Percentiles rank a stretch among this genome's conserved stretches.
These are phyloP conservation scores for Gambusia holbrooki DNA, from an alignment of 2,113 vertebrate species.

Conservation along the genomic window DNA sequence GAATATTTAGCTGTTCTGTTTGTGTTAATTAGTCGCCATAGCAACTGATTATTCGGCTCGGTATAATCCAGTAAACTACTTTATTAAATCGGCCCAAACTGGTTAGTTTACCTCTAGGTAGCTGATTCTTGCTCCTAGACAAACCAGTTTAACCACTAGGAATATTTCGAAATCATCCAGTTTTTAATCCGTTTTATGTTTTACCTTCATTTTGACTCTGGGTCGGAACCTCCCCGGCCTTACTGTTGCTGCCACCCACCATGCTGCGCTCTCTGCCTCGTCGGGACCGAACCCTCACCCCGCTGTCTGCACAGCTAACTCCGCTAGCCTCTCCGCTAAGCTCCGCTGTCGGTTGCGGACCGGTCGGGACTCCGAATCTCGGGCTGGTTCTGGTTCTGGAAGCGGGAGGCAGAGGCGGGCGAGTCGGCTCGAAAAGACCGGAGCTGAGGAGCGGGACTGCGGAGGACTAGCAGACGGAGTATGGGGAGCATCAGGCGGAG, in stretches of 20 bases:
- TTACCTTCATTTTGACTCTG: conserved; percentile 73
- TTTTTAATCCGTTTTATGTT: neutral
- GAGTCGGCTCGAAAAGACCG: neutral
- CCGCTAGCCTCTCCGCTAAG: conserved; percentile 38
- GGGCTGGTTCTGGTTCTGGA: neutral
- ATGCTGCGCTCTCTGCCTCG: conserved; percentile 55
- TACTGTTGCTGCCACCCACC: conserved; percentile 53
- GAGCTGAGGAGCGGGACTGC: neutral
- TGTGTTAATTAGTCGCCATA: neutral
- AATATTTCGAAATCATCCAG: neutral
- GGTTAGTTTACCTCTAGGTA: conserved; percentile 17
- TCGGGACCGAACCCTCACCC: conserved; percentile 21
- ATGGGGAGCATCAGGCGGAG: conserved; percentile 6
- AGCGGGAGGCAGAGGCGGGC: neutral
- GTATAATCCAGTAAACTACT: neutral
- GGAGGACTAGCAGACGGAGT: neutral
- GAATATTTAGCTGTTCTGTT: neutral
- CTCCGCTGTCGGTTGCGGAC: neutral
- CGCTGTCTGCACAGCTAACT: conserved; percentile 9
- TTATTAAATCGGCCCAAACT: neutral
- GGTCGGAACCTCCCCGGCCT: conserved; percentile 38
- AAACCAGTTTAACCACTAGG: neutral
- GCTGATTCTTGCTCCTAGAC: neutral
- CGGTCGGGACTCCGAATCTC: conserved; percentile 6
- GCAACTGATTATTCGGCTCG: neutral